Conservation (phyloP, 2,113 vertebrate genomes). For the Calidris pygmaea region DNA sequence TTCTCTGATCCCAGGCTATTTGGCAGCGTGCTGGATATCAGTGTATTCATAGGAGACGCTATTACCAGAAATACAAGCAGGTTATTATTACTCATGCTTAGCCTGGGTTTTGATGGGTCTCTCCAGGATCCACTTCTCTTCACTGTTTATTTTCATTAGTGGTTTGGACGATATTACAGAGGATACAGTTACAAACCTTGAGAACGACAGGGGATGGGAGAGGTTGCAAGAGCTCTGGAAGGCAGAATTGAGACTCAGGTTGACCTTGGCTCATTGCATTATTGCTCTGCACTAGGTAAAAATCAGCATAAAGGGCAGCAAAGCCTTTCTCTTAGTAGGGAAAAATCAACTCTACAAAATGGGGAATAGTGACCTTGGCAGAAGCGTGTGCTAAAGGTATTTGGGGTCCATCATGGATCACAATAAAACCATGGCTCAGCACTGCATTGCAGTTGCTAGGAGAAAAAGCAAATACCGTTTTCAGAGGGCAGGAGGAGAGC, state of each 20-base stretch:
- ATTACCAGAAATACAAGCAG: conserved; percentile 31
- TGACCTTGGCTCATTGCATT: neutral
- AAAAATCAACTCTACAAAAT: neutral
- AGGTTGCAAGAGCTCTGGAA: neutral
- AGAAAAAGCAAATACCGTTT: neutral
- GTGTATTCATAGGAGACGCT: neutral
- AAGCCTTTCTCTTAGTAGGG: neutral
- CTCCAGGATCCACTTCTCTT: conserved; percentile 28
- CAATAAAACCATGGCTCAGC: neutral
- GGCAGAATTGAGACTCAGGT: neutral
- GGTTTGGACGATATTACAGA: neutral
- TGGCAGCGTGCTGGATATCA: neutral
- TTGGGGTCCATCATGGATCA: fast-evolving
- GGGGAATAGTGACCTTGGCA: neutral
- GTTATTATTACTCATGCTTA: conserved; percentile 32
- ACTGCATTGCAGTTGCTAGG: neutral
- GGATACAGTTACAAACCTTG: neutral
- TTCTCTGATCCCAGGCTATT: conserved; percentile 2
- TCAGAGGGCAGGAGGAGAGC: neutral
- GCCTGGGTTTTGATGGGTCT: conserved; percentile 38
- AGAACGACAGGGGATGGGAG: neutral
- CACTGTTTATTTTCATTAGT: conserved; percentile 27
- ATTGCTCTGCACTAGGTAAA: neutral
- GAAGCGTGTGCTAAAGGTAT: fast-evolving
- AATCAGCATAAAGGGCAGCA: neutral